A percentile compares a stretch with the other conserved stretches of the same genome.
These are phyloP conservation scores for Cenopis cana DNA, from an alignment of 2,888 invertebrate species.

Conservation along the genomic window DNA sequence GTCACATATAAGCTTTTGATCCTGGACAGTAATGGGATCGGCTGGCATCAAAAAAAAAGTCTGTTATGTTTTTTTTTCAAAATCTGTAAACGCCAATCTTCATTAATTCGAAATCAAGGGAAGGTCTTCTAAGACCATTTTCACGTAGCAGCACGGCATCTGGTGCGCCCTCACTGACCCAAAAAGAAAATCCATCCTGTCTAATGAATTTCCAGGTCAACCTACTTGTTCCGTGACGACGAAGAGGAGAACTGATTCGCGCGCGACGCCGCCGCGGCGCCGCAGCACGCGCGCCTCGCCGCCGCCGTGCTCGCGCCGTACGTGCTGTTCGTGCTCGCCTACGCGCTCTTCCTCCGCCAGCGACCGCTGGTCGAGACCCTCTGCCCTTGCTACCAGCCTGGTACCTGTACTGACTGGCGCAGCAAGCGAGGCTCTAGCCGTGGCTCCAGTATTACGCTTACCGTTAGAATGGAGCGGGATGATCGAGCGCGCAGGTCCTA, in stretches of 20 bases:
- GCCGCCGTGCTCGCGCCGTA: conserved; percentile 72
- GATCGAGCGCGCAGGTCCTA: conserved; percentile 17
- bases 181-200: too few relatives aligned
- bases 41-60: too few relatives aligned
- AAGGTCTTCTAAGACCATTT: too few relatives aligned
- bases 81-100: too few relatives aligned
- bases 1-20: too few relatives aligned
- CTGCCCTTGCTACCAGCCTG: conserved; percentile 22
- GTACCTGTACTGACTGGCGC: neutral
- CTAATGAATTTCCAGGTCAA: conserved; percentile 88
- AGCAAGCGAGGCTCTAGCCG: conserved; percentile 6
- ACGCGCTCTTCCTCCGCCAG: conserved; percentile 64
- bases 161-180: too few relatives aligned
- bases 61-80: too few relatives aligned
- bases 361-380: conserved; percentile 10
- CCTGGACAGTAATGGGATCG: too few relatives aligned
- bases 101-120: too few relatives aligned
- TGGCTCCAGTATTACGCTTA: conserved; percentile 11
- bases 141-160: too few relatives aligned
- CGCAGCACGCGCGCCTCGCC: conserved; percentile 74
- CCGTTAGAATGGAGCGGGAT: conserved; percentile 7
- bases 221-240: conserved; percentile 93
- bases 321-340: conserved; percentile 67
- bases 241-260: conserved; percentile 87
- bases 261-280: conserved; percentile 72